Conservation (phyloP, 2,888 invertebrate genomes). For the Drosophila prostipennis region DNA sequence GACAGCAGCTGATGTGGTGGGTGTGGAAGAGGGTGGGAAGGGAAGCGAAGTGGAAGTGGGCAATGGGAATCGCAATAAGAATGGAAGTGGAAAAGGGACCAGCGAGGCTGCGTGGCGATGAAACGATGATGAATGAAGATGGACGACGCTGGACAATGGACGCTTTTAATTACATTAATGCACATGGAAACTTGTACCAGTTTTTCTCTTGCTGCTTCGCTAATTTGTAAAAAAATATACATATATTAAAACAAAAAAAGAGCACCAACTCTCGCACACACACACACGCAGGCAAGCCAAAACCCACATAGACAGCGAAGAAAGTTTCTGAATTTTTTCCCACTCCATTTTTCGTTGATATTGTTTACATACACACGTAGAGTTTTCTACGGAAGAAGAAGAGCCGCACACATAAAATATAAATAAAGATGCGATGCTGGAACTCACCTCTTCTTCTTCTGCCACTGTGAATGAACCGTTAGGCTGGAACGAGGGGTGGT, state of each 20-base stretch:
- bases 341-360: constrained; percentile 23
- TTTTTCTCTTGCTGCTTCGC: constrained; percentile 32
- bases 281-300: constrained; percentile 9
- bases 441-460: constrained; percentile 28
- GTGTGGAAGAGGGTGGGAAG: constrained; percentile 13
- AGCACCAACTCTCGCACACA: background rate
- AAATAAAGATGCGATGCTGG: constrained; percentile 25
- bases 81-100: constrained; percentile 5
- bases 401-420: constrained; percentile 6
- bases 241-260: background rate
- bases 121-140: constrained; percentile 22
- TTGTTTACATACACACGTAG: constrained; percentile 27
- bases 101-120: constrained; percentile 31
- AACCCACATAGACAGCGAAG: constrained; percentile 32
- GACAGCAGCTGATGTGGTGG: constrained; percentile 66
- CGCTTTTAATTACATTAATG: constrained; percentile 43
- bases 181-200: constrained; percentile 16
- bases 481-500: constrained; percentile 29
- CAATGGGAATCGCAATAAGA: constrained; percentile 10
- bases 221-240: constrained; percentile 36
- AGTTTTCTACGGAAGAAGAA: constrained; percentile 2
- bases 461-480: constrained; percentile 38
- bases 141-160: constrained; percentile 16
- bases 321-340: constrained; percentile 37
- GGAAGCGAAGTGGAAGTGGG: background rate